Evolutionary conservation across 2,113 vertebrate species (phyloP).

Genomic region (Gasterosteus aculeatus): DNA sequence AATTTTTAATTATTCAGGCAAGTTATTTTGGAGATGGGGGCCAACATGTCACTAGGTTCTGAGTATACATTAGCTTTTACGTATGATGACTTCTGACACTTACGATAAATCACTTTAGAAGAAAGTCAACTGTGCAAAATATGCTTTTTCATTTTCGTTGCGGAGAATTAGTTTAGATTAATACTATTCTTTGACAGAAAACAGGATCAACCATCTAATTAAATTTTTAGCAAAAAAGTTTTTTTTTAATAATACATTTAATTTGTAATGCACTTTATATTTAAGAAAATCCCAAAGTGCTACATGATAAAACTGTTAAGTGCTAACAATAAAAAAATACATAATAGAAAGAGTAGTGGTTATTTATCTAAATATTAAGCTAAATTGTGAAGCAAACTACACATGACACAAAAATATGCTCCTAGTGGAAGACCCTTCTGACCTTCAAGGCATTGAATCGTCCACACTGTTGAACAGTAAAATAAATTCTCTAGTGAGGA

Average conservation of each 20-base stretch:
- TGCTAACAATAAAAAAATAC: too few relatives aligned
- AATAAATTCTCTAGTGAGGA: background rate
- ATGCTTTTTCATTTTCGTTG: too few relatives aligned
- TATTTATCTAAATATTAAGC: background rate
- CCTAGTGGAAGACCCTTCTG: background rate
- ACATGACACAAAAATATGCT: background rate
- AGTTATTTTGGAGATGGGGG: background rate
- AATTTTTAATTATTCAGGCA: background rate
- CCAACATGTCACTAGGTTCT: background rate
- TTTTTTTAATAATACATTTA: too few relatives aligned
- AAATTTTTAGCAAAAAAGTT: background rate
- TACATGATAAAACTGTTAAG: too few relatives aligned
- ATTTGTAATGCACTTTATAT: too few relatives aligned
- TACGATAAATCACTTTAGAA: background rate
- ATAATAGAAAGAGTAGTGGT: background rate
- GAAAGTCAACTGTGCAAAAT: background rate
- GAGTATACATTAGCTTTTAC: too few relatives aligned
- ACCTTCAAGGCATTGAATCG: background rate
- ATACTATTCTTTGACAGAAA: background rate
- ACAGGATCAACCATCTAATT: background rate
- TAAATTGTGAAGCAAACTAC: background rate
- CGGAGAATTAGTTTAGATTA: too few relatives aligned
- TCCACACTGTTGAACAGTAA: background rate
- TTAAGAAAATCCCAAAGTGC: too few relatives aligned
- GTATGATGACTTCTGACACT: background rate